Evolutionary conservation across 35 echinoderm and acorn worm genomes (phyloP).

Genomic region (Hemicentrotus pulcherrimus): DNA sequence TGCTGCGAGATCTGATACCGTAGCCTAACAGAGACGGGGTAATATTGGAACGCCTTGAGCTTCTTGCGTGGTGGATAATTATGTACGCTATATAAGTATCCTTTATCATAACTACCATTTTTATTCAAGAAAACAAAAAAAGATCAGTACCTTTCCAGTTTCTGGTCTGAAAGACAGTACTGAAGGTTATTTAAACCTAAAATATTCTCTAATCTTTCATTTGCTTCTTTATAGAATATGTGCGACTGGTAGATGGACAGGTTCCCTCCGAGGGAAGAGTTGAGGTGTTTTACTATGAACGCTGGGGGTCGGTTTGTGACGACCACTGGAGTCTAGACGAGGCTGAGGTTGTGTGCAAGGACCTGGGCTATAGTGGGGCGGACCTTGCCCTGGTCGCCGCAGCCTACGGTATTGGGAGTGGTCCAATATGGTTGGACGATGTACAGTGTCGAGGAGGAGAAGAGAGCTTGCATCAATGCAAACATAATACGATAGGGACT

Average conservation of each 20-base stretch:
- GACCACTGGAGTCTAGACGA: conserved; percentile 3
- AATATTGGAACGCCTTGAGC: too few species aligned
- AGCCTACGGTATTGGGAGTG: background rate
- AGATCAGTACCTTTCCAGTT: too few species aligned
- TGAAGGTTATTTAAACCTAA: too few species aligned
- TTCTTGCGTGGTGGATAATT: too few species aligned
- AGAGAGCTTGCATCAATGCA: background rate
- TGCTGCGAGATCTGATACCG: too few species aligned
- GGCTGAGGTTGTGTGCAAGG: background rate
- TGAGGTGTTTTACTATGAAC: background rate
- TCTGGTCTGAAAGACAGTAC: too few species aligned
- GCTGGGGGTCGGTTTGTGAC: conserved; percentile 7
- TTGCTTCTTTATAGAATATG: background rate
- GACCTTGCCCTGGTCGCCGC: conserved; percentile 2
- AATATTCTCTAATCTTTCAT: too few species aligned
- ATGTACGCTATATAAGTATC: too few species aligned
- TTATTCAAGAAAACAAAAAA: too few species aligned
- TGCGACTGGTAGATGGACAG: background rate
- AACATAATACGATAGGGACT: background rate
- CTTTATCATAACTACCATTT: too few species aligned
- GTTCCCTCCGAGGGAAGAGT: background rate
- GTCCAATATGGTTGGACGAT: background rate
- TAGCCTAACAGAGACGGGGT: too few species aligned
- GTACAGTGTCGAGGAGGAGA: background rate
- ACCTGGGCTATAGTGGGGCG: background rate